Evolutionary conservation across 2,797 vertebrate genomes (phyloP).

Genomic region (Merluccius polli): DNA sequence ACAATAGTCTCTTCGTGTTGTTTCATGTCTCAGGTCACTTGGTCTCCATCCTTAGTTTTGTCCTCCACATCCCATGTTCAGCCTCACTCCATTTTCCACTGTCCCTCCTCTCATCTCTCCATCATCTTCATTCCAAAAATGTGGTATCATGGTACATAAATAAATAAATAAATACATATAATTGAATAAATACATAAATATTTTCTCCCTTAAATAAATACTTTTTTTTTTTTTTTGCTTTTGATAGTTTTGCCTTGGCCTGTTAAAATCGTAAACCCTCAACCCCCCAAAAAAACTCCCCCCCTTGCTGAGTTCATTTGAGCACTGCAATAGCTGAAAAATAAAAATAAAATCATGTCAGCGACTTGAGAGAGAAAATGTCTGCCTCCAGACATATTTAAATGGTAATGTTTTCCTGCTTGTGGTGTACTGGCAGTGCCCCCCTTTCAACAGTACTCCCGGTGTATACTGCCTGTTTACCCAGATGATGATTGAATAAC

Average conservation of each 20-base stretch:
- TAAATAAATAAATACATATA: slow-evolving; percentile 77
- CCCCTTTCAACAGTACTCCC: not conserved
- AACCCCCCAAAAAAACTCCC: not conserved
- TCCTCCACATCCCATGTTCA: slow-evolving; percentile 9
- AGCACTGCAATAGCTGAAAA: slow-evolving; percentile 21
- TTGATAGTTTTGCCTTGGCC: slow-evolving; percentile 48
- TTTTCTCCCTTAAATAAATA: slow-evolving; percentile 66
- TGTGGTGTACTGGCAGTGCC: not conserved
- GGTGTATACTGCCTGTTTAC: not conserved
- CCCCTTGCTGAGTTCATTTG: slow-evolving; percentile 8
- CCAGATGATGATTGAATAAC: slow-evolving; percentile 12
- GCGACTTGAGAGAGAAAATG: slow-evolving; percentile 14
- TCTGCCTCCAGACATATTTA: slow-evolving; percentile 5
- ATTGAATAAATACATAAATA: slow-evolving; percentile 81
- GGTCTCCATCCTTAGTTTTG: not conserved
- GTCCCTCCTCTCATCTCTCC: slow-evolving; percentile 22
- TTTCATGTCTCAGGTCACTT: too few species aligned
- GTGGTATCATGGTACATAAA: slow-evolving; percentile 48
- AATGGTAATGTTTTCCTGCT: slow-evolving; percentile 29
- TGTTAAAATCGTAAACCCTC: slow-evolving; percentile 30
- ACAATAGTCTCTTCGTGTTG: not conserved
- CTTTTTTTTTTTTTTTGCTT: slow-evolving; percentile 38
- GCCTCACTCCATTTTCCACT: slow-evolving; percentile 5
- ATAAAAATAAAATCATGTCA: slow-evolving; percentile 24
- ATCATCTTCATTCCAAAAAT: slow-evolving; percentile 29